Percentiles rank a stretch among this genome's conserved stretches.
Evolutionary conservation across 2,888 invertebrate species (phyloP).

Genomic region (Melitaea athalia): DNA sequence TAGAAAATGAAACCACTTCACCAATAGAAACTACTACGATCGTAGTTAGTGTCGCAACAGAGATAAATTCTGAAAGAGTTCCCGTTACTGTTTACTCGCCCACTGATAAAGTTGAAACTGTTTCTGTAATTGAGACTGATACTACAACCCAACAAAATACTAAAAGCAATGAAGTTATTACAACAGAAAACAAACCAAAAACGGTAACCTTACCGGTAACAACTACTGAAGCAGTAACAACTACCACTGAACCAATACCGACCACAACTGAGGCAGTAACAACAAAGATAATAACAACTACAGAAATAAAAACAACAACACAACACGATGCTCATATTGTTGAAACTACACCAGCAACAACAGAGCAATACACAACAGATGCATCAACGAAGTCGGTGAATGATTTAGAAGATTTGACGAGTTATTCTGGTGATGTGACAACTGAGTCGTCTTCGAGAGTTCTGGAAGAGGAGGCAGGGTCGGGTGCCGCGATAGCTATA

Average conservation of each 20-base stretch:
- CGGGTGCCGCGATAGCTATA: slow-evolving; percentile 90
- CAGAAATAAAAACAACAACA: slow-evolving; percentile 42
- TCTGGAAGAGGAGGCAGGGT: slow-evolving; percentile 70
- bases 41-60: slow-evolving; percentile 59
- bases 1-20: slow-evolving; percentile 41
- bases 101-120: slow-evolving; percentile 53
- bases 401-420: slow-evolving; percentile 59
- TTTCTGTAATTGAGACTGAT: slow-evolving; percentile 46
- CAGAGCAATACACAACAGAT: slow-evolving; percentile 52
- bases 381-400: slow-evolving; percentile 55
- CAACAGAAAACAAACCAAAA: slow-evolving; percentile 46
- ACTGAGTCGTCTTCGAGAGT: slow-evolving; percentile 63
- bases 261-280: slow-evolving; percentile 38
- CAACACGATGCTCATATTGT: slow-evolving; percentile 48
- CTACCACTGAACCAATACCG: slow-evolving; percentile 1
- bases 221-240: slow-evolving; percentile 35
- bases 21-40: slow-evolving; percentile 51
- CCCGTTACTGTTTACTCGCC: slow-evolving; percentile 41
- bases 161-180: slow-evolving; percentile 67
- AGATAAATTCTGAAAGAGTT: slow-evolving; percentile 60
- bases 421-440: slow-evolving; percentile 59
- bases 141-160: slow-evolving; percentile 64
- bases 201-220: slow-evolving; percentile 39
- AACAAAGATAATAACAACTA: slow-evolving; percentile 32
- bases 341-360: slow-evolving; percentile 48